phyloP scores from a whole-genome alignment of 2,888 invertebrate species.

The Diarsia mendica region DNA sequence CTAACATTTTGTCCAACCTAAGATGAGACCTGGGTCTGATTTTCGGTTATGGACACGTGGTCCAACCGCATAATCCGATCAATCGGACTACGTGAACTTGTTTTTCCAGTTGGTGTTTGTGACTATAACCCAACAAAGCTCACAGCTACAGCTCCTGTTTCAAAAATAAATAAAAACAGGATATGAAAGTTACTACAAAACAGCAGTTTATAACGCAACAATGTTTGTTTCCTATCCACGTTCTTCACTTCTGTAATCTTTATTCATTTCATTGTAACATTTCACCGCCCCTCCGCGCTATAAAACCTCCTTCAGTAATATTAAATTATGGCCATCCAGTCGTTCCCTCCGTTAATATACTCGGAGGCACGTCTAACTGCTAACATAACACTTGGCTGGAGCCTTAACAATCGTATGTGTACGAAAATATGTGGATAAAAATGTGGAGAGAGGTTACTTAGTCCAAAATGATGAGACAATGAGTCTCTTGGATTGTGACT shows the following conservation, averaged over 20 bases:
- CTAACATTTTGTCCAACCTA: no score
- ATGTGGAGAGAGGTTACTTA: conserved; percentile 34
- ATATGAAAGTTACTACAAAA: conserved; percentile 6
- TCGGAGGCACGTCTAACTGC: conserved; percentile 56
- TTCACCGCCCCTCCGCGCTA: conserved; percentile 61
- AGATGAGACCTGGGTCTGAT: no score
- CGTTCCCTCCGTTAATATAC: conserved; percentile 77
- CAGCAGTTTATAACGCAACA: conserved; percentile 34
- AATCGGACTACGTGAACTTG: no score
- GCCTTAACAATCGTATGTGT: conserved; percentile 44
- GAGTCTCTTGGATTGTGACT: background rate
- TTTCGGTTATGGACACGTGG: no score
- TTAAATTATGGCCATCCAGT: conserved; percentile 76
- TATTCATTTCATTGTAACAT: conserved; percentile 73
- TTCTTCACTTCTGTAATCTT: conserved; percentile 65
- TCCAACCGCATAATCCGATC: no score
- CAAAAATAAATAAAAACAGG: conserved; percentile 7
- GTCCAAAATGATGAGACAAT: conserved; percentile 24
- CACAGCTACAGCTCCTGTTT: background rate
- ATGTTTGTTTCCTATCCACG: conserved; percentile 54
- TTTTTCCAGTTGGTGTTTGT: background rate
- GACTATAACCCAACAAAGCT: background rate
- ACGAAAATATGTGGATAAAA: conserved; percentile 49
- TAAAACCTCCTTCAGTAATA: conserved; percentile 76
- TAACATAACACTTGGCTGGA: conserved; percentile 55